phyloP scores from a whole-genome alignment of 2,113 vertebrate genomes.

The Urocolius indicus region DNA sequence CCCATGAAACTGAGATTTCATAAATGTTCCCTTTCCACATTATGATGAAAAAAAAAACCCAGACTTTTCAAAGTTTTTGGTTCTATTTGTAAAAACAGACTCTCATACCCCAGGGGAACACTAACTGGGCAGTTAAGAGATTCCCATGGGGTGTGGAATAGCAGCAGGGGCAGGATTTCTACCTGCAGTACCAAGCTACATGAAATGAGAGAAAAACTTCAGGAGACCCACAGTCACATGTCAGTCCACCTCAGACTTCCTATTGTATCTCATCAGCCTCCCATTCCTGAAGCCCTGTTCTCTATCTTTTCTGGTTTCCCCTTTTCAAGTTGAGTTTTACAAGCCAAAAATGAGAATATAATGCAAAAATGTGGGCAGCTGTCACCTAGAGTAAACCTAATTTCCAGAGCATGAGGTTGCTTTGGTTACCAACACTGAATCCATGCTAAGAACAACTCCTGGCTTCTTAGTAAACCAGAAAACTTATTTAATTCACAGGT shows the following conservation, averaged over 20 bases:
- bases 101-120: not conserved
- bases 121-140: not conserved
- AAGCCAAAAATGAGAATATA: not conserved
- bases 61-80: not conserved
- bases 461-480: slow-evolving; percentile 2
- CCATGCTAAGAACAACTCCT: not conserved
- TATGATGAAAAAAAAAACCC: not conserved
- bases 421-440: slow-evolving; percentile 1
- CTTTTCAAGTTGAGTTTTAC: not conserved
- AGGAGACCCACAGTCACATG: not conserved
- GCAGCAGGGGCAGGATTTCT: not conserved
- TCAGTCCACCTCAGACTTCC: not conserved
- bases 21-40: not conserved
- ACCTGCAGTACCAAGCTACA: not conserved
- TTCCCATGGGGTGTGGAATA: not conserved
- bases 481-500: slow-evolving; percentile 16
- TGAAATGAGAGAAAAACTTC: not conserved
- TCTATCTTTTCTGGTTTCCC: not conserved
- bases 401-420: not conserved
- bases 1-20: slow-evolving; percentile 15
- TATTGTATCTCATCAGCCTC: not conserved
- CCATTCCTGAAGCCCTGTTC: not conserved
- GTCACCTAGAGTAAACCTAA: not conserved
- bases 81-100: not conserved
- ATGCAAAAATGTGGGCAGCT: not conserved